Conservation (phyloP, 1,140 invertebrate genomes). For the Brachystomella parvula region DNA sequence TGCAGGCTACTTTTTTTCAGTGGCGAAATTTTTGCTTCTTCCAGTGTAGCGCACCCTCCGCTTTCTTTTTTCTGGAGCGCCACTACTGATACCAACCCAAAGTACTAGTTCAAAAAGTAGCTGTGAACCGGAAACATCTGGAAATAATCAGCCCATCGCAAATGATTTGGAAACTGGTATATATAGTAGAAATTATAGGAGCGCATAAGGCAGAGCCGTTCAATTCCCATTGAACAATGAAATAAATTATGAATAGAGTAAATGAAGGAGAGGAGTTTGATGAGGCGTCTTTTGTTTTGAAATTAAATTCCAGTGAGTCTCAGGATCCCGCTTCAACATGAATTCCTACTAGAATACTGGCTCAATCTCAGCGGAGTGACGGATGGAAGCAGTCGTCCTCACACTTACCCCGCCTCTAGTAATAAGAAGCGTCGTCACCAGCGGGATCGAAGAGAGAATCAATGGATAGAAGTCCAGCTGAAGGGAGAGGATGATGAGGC, state of each 20-base stretch:
- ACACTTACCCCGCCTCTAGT: background rate
- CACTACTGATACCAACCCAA: no score
- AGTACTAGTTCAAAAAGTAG: no score
- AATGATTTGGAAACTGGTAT: no score
- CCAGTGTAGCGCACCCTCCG: no score
- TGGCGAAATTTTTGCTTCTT: no score
- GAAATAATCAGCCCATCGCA: no score
- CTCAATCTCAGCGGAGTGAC: constrained; percentile 20
- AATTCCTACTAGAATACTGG: constrained; percentile 36
- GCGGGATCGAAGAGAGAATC: constrained; percentile 26
- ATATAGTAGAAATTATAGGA: no score
- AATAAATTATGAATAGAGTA: background rate
- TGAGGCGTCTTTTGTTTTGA: constrained; percentile 7
- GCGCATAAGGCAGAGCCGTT: no score
- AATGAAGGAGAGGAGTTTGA: background rate
- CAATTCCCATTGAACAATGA: no score
- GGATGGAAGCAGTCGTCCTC: constrained; percentile 17
- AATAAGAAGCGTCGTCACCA: constrained; percentile 31
- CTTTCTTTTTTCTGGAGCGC: no score
- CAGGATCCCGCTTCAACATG: constrained; percentile 26
- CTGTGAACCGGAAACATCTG: no score
- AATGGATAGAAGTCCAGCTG: constrained; percentile 3
- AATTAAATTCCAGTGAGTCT: constrained; percentile 26
- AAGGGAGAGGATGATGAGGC: constrained; percentile 12
- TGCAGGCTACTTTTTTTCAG: no score